phyloP scores from a whole-genome alignment of 2,113 vertebrate genomes.

The Alexandromys fortis region DNA sequence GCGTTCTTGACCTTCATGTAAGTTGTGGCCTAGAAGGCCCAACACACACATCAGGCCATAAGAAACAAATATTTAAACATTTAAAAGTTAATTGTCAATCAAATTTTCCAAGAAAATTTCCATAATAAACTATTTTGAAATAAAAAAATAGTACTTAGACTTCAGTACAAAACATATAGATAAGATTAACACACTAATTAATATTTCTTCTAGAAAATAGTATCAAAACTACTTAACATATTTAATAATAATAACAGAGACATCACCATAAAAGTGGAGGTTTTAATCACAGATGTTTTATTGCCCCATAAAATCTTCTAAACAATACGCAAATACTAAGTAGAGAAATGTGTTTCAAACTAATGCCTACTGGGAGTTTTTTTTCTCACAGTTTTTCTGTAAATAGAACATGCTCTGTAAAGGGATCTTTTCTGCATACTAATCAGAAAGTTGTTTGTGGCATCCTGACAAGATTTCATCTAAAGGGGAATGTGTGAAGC shows the following conservation, averaged over 20 bases:
- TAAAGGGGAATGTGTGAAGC: neutral
- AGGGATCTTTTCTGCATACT: slow-evolving; percentile 30
- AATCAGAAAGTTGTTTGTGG: slow-evolving; percentile 25
- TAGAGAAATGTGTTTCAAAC: slow-evolving; percentile 39
- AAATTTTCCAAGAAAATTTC: neutral
- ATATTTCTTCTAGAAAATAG: neutral
- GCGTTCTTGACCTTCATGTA: neutral
- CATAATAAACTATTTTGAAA: slow-evolving; percentile 7
- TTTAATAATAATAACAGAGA: slow-evolving; percentile 16
- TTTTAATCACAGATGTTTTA: slow-evolving; percentile 21
- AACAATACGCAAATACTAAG: neutral
- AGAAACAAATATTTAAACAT: neutral
- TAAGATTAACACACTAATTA: neutral
- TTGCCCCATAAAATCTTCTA: slow-evolving; percentile 39
- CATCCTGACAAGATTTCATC: slow-evolving; percentile 40
- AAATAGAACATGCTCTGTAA: slow-evolving; percentile 14
- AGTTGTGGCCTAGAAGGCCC: neutral
- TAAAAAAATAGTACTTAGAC: slow-evolving; percentile 11
- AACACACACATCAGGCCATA: neutral
- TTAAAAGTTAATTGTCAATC: neutral
- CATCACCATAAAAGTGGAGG: neutral
- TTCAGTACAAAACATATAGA: neutral
- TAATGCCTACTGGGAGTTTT: slow-evolving; percentile 34
- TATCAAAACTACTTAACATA: neutral
- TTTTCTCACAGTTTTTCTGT: slow-evolving; percentile 49